Conservation (phyloP, 1,140 invertebrate species). For the Brachionus sp. region DNA sequence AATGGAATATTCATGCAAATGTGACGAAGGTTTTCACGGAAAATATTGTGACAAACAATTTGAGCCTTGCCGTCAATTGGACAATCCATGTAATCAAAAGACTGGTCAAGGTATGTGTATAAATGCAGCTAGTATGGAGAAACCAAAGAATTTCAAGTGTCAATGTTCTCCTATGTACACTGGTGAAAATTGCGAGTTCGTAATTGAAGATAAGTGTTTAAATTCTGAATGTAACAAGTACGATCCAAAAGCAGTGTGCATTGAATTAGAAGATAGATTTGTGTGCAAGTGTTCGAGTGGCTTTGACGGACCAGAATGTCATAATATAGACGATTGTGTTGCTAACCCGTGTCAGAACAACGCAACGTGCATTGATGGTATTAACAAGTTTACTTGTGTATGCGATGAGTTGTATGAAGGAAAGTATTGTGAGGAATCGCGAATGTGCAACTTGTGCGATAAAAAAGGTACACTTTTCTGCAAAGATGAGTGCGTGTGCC, state of each 20-base stretch:
- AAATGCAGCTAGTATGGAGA: not conserved
- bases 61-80: constrained; percentile 4
- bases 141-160: not conserved
- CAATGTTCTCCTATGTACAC: constrained; percentile 35
- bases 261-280: constrained; percentile 26
- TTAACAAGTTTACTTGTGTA: constrained; percentile 50
- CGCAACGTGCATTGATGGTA: constrained; percentile 41
- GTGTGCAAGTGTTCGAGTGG: constrained; percentile 38
- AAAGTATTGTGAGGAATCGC: constrained; percentile 24
- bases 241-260: constrained; percentile 39
- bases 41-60: constrained; percentile 70
- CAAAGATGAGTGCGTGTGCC: constrained; percentile 47
- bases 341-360: constrained; percentile 25
- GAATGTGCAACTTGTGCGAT: not conserved
- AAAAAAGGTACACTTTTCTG: constrained; percentile 34
- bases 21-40: constrained; percentile 58
- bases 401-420: constrained; percentile 10
- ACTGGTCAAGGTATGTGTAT: constrained; percentile 24
- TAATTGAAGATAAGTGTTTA: not conserved
- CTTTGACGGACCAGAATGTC: not conserved
- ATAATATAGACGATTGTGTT: constrained; percentile 32
- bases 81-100: constrained; percentile 23
- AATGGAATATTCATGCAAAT: constrained; percentile 34
- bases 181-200: constrained; percentile 33
- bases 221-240: constrained; percentile 21